Conservation (phyloP, 1,140 invertebrate genomes). For the Bacillus rossius region DNA sequence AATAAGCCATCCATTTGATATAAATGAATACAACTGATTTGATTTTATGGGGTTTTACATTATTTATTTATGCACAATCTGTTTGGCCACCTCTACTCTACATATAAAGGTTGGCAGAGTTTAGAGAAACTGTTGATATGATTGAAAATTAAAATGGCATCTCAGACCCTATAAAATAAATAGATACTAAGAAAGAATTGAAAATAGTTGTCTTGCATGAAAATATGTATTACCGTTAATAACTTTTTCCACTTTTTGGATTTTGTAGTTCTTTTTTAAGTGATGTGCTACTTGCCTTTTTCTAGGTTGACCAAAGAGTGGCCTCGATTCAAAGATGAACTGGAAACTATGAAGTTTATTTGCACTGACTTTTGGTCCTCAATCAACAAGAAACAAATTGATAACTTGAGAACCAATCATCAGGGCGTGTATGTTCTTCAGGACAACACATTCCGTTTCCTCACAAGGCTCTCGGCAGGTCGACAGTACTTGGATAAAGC, state of each 20-base stretch:
- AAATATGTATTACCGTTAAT: neutral
- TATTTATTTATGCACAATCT: neutral
- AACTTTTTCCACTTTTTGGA: neutral
- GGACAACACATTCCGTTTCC: constrained; percentile 90
- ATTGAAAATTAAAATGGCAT: neutral
- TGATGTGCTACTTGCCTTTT: constrained; percentile 5
- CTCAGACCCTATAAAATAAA: neutral
- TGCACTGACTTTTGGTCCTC: constrained; percentile 98
- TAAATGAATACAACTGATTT: neutral
- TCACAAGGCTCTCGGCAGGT: constrained; percentile 80
- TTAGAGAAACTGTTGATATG: neutral
- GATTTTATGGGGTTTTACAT: neutral
- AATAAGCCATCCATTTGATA: neutral
- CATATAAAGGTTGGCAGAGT: no score
- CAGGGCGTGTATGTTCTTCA: constrained; percentile 98
- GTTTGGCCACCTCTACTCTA: no score
- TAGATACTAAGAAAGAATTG: neutral
- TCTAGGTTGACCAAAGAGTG: constrained; percentile 82
- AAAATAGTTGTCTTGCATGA: neutral
- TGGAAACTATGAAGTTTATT: constrained; percentile 98
- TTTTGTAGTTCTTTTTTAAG: constrained; percentile 5
- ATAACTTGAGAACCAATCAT: constrained; percentile 98
- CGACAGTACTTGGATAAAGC: constrained; percentile 90
- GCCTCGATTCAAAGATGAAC: constrained; percentile 92
- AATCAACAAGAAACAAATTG: constrained; percentile 97